Conservation (phyloP, 2,113 vertebrate species). For the Otolemur garnettii region DNA sequence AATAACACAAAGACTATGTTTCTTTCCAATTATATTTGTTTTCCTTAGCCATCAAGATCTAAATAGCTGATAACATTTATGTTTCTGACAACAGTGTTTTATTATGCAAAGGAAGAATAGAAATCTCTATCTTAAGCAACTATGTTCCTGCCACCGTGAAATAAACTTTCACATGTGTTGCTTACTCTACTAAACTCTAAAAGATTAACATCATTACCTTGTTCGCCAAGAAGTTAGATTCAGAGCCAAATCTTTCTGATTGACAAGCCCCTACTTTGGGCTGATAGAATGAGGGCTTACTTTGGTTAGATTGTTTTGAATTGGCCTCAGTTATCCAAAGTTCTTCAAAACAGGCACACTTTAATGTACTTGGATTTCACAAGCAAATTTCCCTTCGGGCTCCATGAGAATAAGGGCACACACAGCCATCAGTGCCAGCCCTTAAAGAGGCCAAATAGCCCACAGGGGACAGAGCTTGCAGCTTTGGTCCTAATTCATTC, state of each 20-base stretch:
- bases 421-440: not conserved
- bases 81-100: slow-evolving; percentile 62
- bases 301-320: not conserved
- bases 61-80: slow-evolving; percentile 66
- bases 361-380: not conserved
- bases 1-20: not conserved
- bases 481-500: not conserved
- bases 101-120: slow-evolving; percentile 55
- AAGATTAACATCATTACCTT: slow-evolving; percentile 31
- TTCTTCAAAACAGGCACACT: not conserved
- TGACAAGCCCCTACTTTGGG: not conserved
- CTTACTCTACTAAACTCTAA: slow-evolving; percentile 10
- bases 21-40: slow-evolving; percentile 67
- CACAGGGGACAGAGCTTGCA: not conserved
- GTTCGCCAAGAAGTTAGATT: not conserved
- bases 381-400: not conserved
- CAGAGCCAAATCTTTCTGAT: not conserved
- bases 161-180: slow-evolving; percentile 25
- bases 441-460: not conserved
- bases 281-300: not conserved
- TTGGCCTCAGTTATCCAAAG: not conserved
- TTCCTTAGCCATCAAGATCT: slow-evolving; percentile 16
- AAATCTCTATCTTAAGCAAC: slow-evolving; percentile 47
- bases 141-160: slow-evolving; percentile 26
- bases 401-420: not conserved